Evolutionary conservation across 2,113 vertebrate genomes (phyloP).

Genomic region (Microtus pennsylvanicus): DNA sequence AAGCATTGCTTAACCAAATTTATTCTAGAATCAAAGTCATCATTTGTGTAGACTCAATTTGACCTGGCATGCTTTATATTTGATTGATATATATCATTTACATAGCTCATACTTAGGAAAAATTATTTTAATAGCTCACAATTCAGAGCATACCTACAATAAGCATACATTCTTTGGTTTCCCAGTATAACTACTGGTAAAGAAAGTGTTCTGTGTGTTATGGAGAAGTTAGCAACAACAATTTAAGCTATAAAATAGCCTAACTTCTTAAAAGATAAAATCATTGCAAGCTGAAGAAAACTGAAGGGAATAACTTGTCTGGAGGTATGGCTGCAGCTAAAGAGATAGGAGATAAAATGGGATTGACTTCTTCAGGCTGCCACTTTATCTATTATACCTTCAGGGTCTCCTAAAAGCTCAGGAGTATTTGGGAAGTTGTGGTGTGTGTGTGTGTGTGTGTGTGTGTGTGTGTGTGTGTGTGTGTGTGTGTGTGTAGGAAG

Average conservation of each 20-base stretch:
- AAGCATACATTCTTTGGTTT: background rate
- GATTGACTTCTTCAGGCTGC: background rate
- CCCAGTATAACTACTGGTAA: background rate
- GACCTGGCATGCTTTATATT: background rate
- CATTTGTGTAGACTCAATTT: conserved; percentile 24
- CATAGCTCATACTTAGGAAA: background rate
- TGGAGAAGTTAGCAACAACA: background rate
- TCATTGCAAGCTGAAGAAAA: background rate
- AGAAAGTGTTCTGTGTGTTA: background rate
- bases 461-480: no score
- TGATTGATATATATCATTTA: conserved; percentile 20
- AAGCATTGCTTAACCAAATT: conserved; percentile 15
- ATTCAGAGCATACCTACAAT: background rate
- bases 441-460: background rate
- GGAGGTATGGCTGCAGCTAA: background rate
- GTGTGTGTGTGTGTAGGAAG: no score
- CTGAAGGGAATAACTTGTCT: background rate
- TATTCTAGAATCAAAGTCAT: conserved; percentile 54
- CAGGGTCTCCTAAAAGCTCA: background rate
- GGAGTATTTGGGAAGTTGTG: background rate
- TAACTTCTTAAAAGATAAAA: background rate
- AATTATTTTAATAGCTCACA: conserved; percentile 45
- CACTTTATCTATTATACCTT: background rate
- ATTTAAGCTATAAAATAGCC: fast-evolving
- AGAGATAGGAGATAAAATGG: background rate